Evolutionary conservation across 2,888 invertebrate species (phyloP).

Genomic region (Amiota communis): DNA sequence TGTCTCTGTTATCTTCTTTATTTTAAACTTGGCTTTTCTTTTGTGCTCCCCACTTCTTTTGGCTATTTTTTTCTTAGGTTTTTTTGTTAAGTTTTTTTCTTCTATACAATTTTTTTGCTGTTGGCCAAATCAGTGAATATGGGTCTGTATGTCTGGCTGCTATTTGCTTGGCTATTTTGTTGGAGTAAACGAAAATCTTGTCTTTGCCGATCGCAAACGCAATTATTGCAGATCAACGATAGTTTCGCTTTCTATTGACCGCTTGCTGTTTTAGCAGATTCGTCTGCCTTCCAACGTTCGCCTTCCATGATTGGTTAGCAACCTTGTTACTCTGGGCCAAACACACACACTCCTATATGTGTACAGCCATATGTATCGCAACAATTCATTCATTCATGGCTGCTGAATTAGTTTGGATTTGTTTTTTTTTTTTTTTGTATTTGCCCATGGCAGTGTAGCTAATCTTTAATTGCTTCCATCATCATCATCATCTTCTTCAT

Average conservation of each 20-base stretch:
- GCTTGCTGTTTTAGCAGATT: not conserved
- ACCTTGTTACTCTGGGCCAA: slow-evolving; percentile 29
- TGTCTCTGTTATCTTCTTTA: slow-evolving; percentile 14
- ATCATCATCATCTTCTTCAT: not conserved
- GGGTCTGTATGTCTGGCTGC: slow-evolving; percentile 16
- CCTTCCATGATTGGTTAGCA: slow-evolving; percentile 18
- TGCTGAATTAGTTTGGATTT: too few species aligned
- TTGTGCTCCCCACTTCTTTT: not conserved
- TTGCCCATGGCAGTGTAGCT: slow-evolving; percentile 17
- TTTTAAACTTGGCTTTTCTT: not conserved
- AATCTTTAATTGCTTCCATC: slow-evolving; percentile 32
- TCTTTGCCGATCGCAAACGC: slow-evolving; percentile 12
- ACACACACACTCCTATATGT: not conserved
- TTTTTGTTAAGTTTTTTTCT: slow-evolving; percentile 19
- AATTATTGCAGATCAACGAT: slow-evolving; percentile 27
- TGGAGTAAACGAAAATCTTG: not conserved
- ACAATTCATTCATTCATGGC: too few species aligned
- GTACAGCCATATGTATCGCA: too few species aligned
- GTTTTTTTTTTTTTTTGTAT: too few species aligned
- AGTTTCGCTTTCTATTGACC: not conserved
- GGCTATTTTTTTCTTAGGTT: slow-evolving; percentile 6
- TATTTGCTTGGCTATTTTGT: slow-evolving; percentile 11
- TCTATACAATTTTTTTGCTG: slow-evolving; percentile 18
- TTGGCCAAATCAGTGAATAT: slow-evolving; percentile 26
- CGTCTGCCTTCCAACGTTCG: not conserved